A percentile compares a stretch with the other conserved stretches of the same genome.
phyloP scores from a whole-genome alignment of 2,113 vertebrate species.

The Stegastes partitus region DNA sequence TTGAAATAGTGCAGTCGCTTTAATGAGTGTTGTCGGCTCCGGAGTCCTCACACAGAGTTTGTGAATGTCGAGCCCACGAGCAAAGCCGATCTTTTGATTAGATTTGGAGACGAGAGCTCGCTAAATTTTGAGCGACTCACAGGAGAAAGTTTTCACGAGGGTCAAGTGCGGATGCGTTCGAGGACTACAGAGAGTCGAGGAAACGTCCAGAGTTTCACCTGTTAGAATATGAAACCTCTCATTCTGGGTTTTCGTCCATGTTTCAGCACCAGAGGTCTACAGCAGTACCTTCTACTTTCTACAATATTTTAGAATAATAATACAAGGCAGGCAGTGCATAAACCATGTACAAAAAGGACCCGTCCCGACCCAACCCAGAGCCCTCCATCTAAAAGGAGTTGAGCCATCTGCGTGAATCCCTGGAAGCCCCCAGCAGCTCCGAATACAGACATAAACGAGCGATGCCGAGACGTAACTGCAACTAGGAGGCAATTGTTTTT shows the following conservation, averaged over 20 bases:
- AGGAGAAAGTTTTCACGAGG: background rate
- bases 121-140: slow-evolving; percentile 14
- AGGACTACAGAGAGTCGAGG: slow-evolving; percentile 6
- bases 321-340: slow-evolving; percentile 91
- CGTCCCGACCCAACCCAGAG: slow-evolving; percentile 70
- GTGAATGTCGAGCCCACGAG: slow-evolving; percentile 7
- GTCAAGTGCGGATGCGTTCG: background rate
- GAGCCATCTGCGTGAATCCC: slow-evolving; percentile 62
- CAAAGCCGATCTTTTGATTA: slow-evolving; percentile 5
- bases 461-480: slow-evolving; percentile 38
- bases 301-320: slow-evolving; percentile 85
- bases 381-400: slow-evolving; percentile 51
- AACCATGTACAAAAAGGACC: slow-evolving; percentile 86
- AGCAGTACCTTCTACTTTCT: slow-evolving; percentile 82
- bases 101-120: background rate
- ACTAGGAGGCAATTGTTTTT: slow-evolving; percentile 40
- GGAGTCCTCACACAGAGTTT: slow-evolving; percentile 10
- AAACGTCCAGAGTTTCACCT: slow-evolving; percentile 1
- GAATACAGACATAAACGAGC: slow-evolving; percentile 53
- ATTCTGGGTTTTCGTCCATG: slow-evolving; percentile 42
- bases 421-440: slow-evolving; percentile 45
- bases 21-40: slow-evolving; percentile 14
- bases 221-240: background rate
- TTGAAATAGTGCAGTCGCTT: background rate
- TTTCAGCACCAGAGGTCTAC: slow-evolving; percentile 83